Percentiles rank a stretch among this genome's conserved stretches.
Evolutionary conservation across 1,140 invertebrate genomes (phyloP).

Genomic region (Galleria mellonella): DNA sequence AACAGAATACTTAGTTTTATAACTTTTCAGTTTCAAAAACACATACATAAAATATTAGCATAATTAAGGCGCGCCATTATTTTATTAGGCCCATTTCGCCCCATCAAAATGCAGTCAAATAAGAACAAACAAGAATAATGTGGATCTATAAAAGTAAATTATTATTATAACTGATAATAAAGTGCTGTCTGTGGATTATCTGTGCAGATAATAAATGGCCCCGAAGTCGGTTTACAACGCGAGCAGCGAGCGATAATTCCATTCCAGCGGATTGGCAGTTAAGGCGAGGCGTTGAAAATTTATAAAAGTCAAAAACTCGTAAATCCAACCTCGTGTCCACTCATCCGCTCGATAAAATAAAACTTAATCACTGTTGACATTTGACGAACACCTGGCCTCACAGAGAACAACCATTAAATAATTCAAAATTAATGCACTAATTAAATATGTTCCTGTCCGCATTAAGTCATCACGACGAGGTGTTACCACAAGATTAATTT

Average conservation of each 20-base stretch:
- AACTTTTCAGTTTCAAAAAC: slow-evolving; percentile 7
- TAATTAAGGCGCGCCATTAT: slow-evolving; percentile 46
- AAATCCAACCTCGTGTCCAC: slow-evolving; percentile 36
- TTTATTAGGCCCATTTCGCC: slow-evolving; percentile 55
- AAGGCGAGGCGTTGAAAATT: slow-evolving; percentile 58
- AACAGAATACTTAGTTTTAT: too few relatives aligned
- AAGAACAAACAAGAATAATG: slow-evolving; percentile 70
- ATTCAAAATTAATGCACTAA: slow-evolving; percentile 67
- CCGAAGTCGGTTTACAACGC: slow-evolving; percentile 50
- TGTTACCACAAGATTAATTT: slow-evolving; percentile 61
- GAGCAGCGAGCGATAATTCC: slow-evolving; percentile 57
- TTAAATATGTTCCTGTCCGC: slow-evolving; percentile 60
- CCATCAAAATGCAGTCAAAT: slow-evolving; percentile 62
- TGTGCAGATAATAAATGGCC: slow-evolving; percentile 64
- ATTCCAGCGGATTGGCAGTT: slow-evolving; percentile 51
- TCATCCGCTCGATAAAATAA: slow-evolving; percentile 44
- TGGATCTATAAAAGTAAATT: slow-evolving; percentile 72
- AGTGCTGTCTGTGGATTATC: slow-evolving; percentile 68
- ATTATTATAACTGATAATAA: slow-evolving; percentile 74
- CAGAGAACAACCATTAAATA: slow-evolving; percentile 46
- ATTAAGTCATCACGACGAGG: slow-evolving; percentile 57
- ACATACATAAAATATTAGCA: slow-evolving; percentile 27
- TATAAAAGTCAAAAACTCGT: slow-evolving; percentile 70
- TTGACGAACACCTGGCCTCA: slow-evolving; percentile 63
- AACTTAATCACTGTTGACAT: slow-evolving; percentile 69